Base-by-base conservation (phyloP, 1,140 invertebrate species). In the Drosophila insularis region DNA sequence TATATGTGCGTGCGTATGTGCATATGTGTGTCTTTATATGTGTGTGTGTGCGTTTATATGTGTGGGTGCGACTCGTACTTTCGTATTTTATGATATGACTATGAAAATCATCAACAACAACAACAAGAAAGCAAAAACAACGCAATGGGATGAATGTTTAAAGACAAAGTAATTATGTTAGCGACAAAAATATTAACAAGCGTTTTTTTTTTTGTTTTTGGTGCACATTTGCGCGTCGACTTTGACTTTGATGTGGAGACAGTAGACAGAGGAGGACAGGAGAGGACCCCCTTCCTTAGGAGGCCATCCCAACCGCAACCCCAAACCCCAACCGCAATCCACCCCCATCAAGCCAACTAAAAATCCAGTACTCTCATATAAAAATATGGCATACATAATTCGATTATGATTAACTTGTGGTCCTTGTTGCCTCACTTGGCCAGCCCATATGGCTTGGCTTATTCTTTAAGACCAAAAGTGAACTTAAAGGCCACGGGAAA, bases 171-270 rank as follows among this genome's bases (percentile, higher is more conserved):
- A 74, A 80, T 80, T 81, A 63, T 69, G 68, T 56, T 71, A 71
- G 43, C 75, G 75, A 68, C 76, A 78, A 75, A 78, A 76, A 71
- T 71, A 76, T 78, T 78, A 78, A 54, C 55, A 75, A 64, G 43
- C 32, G 31, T 31, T 54, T 54, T 64, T 50, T 46, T 50, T 27
- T 27, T 27, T 27, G 23, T 27, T 27, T 27, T 50, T 17, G 39
- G 43, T 63, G 37, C 60, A 62, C 55, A 58, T 35, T 58, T 58
- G 17, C 55, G 31, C 27, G 31, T 37, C 31, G 55, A 37, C 55
- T 58, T 58, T 58, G 55, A 58, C 55, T 58, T 58, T 58, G 55
- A 58, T 58, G 55, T 58, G 55, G 55, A 58, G 7, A n/a, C 27
- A 23, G 13, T n/a, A 56, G 27, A 32, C 27, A 56, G 17, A 43